Evolutionary conservation across 2,113 vertebrate species (phyloP).

Genomic region (Petaurus breviceps): DNA sequence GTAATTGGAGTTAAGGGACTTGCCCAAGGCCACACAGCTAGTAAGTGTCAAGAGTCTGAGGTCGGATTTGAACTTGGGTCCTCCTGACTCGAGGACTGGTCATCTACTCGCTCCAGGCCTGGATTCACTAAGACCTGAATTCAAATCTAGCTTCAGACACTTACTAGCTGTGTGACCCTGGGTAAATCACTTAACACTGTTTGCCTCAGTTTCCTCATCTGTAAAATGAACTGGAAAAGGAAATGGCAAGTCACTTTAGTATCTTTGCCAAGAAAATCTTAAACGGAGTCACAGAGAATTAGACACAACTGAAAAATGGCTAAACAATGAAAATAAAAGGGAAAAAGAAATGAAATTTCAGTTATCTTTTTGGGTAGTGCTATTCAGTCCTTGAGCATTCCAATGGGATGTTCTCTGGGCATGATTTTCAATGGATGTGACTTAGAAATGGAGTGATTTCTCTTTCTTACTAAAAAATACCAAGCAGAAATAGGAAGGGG

Average conservation of each 20-base stretch:
- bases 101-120: neutral
- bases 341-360: neutral
- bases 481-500: neutral
- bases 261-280: neutral
- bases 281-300: neutral
- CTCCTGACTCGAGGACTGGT: too few relatives aligned
- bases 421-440: neutral
- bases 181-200: neutral
- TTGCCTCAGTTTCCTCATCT: neutral
- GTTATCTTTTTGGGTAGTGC: neutral
- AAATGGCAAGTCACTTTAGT: neutral
- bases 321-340: neutral
- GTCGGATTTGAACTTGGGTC: too few relatives aligned
- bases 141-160: neutral
- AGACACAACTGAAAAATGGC: neutral
- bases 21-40: too few relatives aligned
- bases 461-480: neutral
- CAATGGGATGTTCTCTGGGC: neutral
- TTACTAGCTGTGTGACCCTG: neutral
- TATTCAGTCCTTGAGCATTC: neutral
- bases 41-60: too few relatives aligned
- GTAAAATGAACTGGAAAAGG: neutral
- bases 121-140: neutral
- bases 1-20: too few relatives aligned
- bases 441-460: neutral